Conservation (phyloP, 2,888 invertebrate species). For the Erebia aethiops region DNA sequence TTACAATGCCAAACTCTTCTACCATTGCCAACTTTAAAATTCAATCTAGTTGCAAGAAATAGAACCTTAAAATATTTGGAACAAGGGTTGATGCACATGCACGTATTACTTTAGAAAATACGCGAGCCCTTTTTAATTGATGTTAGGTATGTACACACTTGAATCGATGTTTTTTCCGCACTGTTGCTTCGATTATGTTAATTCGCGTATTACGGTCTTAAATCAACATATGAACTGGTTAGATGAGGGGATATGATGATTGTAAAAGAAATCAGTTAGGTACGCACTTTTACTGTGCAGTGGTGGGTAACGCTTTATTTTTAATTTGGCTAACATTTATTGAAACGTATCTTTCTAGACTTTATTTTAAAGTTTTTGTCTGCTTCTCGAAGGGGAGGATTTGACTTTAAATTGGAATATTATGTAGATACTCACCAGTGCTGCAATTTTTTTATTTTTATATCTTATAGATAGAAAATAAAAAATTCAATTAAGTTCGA, state of each 20-base stretch:
- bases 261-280: slow-evolving; percentile 16
- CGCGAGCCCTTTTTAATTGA: slow-evolving; percentile 37
- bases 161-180: slow-evolving; percentile 52
- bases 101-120: slow-evolving; percentile 13
- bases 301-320: not conserved
- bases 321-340: not conserved
- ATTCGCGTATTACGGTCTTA: slow-evolving; percentile 62
- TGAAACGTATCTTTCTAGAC: not conserved
- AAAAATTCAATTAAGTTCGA: not conserved
- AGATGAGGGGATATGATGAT: slow-evolving; percentile 16
- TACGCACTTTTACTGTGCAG: slow-evolving; percentile 2
- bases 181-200: slow-evolving; percentile 69
- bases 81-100: slow-evolving; percentile 7
- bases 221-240: slow-evolving; percentile 50
- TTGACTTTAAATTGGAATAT: too few species aligned
- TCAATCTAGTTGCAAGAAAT: not conserved
- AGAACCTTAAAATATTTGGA: not conserved
- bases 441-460: not conserved
- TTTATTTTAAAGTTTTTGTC: not conserved
- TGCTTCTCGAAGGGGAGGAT: too few species aligned
- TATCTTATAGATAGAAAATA: too few species aligned
- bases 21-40: slow-evolving; percentile 13
- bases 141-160: slow-evolving; percentile 28
- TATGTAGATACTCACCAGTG: too few species aligned
- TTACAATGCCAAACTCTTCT: slow-evolving; percentile 35